Percentiles rank a stretch among this genome's conserved stretches.
Evolutionary conservation across 1,140 invertebrate genomes (phyloP).

Genomic region (Diploscapter pachys): DNA sequence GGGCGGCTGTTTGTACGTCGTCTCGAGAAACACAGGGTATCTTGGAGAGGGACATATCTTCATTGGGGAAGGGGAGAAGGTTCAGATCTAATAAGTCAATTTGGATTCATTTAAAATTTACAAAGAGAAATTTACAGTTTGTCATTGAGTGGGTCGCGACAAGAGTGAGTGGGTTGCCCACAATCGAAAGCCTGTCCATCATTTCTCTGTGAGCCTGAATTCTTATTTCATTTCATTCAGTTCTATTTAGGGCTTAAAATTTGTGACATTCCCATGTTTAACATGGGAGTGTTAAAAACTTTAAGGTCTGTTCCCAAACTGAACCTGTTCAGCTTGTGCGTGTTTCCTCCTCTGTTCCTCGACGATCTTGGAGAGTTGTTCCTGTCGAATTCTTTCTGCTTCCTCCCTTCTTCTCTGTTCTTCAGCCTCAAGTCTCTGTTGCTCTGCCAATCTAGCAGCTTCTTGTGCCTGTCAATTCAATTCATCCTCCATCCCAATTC

Average conservation of each 20-base stretch:
- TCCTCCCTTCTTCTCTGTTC: slow-evolving; percentile 13
- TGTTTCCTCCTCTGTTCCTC: slow-evolving; percentile 11
- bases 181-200: background rate
- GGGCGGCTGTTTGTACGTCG: background rate
- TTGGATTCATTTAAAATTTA: background rate
- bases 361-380: slow-evolving; percentile 3
- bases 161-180: slow-evolving; percentile 22
- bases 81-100: slow-evolving; percentile 14
- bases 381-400: slow-evolving; percentile 12
- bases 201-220: slow-evolving; percentile 9
- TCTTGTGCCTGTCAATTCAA: slow-evolving; percentile 23
- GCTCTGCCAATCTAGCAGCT: slow-evolving; percentile 7
- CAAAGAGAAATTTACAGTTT: slow-evolving; percentile 12
- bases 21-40: slow-evolving; percentile 12
- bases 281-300: slow-evolving; percentile 7
- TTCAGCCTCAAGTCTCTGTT: slow-evolving; percentile 5
- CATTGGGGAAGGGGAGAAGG: slow-evolving; percentile 26
- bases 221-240: slow-evolving; percentile 3
- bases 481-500: slow-evolving; percentile 7
- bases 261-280: background rate
- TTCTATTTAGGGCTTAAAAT: slow-evolving; percentile 1
- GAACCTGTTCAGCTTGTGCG: background rate
- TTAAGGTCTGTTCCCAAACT: background rate
- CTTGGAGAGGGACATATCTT: slow-evolving; percentile 10
- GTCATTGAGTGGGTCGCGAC: slow-evolving; percentile 21